Percentiles rank a stretch among this genome's conserved stretches.
phyloP scores from a whole-genome alignment of 2,113 vertebrate species.

The Edolisoma coerulescens region DNA sequence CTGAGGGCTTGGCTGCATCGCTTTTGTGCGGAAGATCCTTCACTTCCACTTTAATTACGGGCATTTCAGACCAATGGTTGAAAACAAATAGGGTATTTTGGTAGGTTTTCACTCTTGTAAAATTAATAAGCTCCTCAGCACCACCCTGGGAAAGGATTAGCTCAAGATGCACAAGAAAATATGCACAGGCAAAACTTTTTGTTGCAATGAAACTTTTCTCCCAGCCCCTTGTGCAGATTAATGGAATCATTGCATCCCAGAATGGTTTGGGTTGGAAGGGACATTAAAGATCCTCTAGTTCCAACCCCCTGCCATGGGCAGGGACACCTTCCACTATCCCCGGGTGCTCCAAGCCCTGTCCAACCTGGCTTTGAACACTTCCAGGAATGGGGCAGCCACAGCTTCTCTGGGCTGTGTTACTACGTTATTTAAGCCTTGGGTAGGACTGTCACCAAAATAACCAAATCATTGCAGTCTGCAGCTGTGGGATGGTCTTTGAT shows the following conservation, averaged over 20 bases:
- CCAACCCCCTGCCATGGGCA: not conserved
- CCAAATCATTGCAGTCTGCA: not conserved
- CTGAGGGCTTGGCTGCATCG: not conserved
- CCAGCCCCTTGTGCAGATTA: not conserved
- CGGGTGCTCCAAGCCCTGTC: not conserved
- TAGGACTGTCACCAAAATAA: not conserved
- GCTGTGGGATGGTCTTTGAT: not conserved
- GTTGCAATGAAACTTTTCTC: not conserved
- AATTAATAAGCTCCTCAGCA: conserved; percentile 28
- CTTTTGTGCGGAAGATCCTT: not conserved
- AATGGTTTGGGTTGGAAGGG: not conserved
- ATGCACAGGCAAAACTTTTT: not conserved
- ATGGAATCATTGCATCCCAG: not conserved
- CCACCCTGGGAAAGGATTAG: conserved; percentile 24
- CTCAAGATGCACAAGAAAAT: not conserved
- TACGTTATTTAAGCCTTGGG: not conserved
- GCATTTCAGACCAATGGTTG: conserved; percentile 23
- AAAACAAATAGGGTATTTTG: conserved; percentile 47
- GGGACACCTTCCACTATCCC: not conserved
- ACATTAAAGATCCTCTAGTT: not conserved
- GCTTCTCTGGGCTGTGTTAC: not conserved
- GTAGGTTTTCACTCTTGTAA: conserved; percentile 33
- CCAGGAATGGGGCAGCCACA: not conserved
- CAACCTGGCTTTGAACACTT: not conserved
- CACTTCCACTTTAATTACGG: conserved; percentile 12